phyloP scores from a whole-genome alignment of 2,797 vertebrate species.

The Coregonus sp. region DNA sequence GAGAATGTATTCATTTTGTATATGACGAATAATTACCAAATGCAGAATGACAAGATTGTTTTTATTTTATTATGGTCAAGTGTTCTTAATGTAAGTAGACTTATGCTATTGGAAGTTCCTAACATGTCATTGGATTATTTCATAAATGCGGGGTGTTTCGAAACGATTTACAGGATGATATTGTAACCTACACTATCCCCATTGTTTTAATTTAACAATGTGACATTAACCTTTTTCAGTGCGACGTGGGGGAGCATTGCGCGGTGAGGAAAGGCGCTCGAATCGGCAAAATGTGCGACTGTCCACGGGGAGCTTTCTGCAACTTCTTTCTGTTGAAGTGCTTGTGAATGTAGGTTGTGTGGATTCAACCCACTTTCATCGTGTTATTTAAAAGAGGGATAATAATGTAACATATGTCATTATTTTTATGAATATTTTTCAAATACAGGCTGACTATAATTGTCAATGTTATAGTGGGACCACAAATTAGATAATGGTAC shows the following conservation, averaged over 20 bases:
- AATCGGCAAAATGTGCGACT: constrained; percentile 69
- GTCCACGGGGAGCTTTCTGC: constrained; percentile 52
- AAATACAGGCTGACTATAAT: constrained; percentile 27
- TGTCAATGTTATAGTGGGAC: constrained; percentile 20
- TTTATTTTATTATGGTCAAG: not conserved
- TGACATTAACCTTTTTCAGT: constrained; percentile 34
- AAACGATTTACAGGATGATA: not conserved
- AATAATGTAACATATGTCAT: constrained; percentile 24
- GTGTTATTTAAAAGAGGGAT: constrained; percentile 2
- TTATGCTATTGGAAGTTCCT: not conserved
- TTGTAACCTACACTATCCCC: not conserved
- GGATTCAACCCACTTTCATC: not conserved
- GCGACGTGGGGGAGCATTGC: constrained; percentile 63
- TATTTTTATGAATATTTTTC: constrained; percentile 55
- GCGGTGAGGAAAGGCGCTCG: constrained; percentile 69
- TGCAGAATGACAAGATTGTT: not conserved
- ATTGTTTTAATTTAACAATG: not conserved
- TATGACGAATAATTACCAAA: not conserved
- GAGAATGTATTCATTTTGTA: not conserved
- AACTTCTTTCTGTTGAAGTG: constrained; percentile 71
- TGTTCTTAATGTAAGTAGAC: not conserved
- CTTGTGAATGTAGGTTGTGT: constrained; percentile 39
- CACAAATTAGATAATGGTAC: no score
- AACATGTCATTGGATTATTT: not conserved
- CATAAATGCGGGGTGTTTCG: not conserved